Evolutionary conservation across 2,888 invertebrate species (phyloP).

Genomic region (Drosophila melanosoma): DNA sequence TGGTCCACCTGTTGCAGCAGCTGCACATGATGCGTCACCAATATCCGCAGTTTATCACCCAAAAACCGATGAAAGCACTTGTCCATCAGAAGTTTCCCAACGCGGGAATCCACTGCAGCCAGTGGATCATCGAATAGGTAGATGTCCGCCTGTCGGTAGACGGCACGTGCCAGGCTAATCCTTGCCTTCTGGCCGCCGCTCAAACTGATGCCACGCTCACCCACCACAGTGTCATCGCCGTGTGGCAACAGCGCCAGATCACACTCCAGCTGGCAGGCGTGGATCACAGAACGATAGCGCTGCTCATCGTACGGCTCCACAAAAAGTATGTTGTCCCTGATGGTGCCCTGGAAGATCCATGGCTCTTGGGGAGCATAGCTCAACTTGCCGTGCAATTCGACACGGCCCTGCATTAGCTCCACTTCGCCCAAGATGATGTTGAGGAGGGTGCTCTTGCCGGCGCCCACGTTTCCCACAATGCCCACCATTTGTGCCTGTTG

Average conservation of each 20-base stretch:
- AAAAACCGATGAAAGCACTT: conserved; percentile 86
- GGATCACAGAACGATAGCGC: conserved; percentile 85
- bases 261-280: conserved; percentile 87
- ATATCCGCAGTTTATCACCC: conserved; percentile 88
- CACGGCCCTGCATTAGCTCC: conserved; percentile 87
- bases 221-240: conserved; percentile 86
- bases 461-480: conserved; percentile 90
- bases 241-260: conserved; percentile 88
- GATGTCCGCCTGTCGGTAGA: conserved; percentile 90
- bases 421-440: conserved; percentile 91
- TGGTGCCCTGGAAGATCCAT: conserved; percentile 92
- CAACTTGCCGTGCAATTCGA: conserved; percentile 88
- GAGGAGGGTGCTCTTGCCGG: conserved; percentile 90
- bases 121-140: conserved; percentile 92
- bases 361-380: conserved; percentile 93
- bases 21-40: conserved; percentile 90
- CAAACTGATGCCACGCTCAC: conserved; percentile 89
- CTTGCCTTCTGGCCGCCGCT: conserved; percentile 92
- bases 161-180: conserved; percentile 90
- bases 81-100: conserved; percentile 89
- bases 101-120: conserved; percentile 91
- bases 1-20: conserved; percentile 86
- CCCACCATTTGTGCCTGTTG: conserved; percentile 82
- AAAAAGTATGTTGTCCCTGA: conserved; percentile 97
- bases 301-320: conserved; percentile 89